phyloP scores from a whole-genome alignment of 2,888 invertebrate genomes.

The Steinernema carpocapsae region DNA sequence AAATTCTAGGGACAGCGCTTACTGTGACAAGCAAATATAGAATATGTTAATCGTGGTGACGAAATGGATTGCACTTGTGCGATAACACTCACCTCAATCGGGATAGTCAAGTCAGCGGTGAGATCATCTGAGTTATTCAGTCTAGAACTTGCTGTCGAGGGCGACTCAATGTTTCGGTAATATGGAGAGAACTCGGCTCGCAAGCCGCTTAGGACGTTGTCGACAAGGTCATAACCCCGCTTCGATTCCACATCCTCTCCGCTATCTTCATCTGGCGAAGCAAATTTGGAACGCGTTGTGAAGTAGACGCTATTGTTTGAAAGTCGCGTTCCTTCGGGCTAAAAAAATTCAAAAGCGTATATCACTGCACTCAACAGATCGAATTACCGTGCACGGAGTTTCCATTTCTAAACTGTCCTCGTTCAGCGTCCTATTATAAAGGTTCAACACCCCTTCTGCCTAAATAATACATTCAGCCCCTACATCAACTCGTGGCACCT shows the following conservation, averaged over 20 bases:
- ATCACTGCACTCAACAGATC: background rate
- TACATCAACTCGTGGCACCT: background rate
- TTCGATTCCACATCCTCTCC: background rate
- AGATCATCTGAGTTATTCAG: background rate
- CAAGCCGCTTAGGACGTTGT: background rate
- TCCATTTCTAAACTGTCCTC: background rate
- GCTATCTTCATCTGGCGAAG: background rate
- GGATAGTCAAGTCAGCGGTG: background rate
- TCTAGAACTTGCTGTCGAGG: background rate
- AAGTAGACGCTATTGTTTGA: background rate
- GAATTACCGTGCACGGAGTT: background rate
- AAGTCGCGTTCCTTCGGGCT: background rate
- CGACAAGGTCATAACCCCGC: background rate
- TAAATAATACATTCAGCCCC: background rate
- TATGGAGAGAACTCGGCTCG: background rate
- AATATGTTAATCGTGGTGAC: slow-evolving; percentile 17
- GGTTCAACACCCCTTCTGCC: background rate
- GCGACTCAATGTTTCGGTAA: background rate
- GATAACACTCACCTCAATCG: slow-evolving; percentile 1
- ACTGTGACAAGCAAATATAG: background rate
- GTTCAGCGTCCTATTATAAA: background rate
- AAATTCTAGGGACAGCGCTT: background rate
- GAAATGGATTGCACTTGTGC: background rate
- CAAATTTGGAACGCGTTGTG: slow-evolving; percentile 1
- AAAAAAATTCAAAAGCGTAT: background rate